Evolutionary conservation across 2,888 invertebrate genomes (phyloP).

Genomic region (Drosophila eohydei): DNA sequence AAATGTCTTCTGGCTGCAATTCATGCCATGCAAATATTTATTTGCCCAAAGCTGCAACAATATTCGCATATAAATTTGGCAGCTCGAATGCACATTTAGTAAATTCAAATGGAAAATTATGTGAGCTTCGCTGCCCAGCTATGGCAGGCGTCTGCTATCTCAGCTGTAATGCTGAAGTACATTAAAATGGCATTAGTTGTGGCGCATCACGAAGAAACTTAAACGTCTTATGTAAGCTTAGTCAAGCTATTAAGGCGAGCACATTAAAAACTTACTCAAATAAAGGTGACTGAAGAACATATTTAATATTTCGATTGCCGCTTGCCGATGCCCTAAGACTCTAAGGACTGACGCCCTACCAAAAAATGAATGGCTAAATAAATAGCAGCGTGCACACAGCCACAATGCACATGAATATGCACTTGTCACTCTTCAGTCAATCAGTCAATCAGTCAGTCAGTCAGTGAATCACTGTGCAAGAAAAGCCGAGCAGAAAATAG

Average conservation of each 20-base stretch:
- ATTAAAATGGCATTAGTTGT: constrained; percentile 4
- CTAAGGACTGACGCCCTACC: no score
- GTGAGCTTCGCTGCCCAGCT: neutral
- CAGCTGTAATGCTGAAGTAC: neutral
- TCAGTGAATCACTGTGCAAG: neutral
- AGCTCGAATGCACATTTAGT: neutral
- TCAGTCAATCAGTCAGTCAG: neutral
- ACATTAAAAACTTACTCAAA: constrained; percentile 6
- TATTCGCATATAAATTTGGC: neutral
- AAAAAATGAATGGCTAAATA: constrained; percentile 1
- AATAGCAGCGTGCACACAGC: constrained; percentile 7
- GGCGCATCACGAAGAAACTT: neutral
- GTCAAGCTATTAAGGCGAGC: neutral
- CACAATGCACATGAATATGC: constrained; percentile 6
- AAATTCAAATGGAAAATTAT: neutral
- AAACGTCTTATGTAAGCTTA: neutral
- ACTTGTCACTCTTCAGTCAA: constrained; percentile 2
- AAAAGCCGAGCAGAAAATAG: constrained; percentile 41
- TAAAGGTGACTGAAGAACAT: neutral
- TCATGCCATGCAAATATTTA: neutral
- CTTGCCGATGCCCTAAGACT: no score
- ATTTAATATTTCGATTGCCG: constrained; percentile 2
- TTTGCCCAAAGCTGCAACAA: rapidly evolving
- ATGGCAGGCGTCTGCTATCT: neutral
- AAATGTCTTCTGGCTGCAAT: no score